Base-by-base conservation (phyloP, 2,113 vertebrate genomes). In the Urocynchramus pylzowi region DNA sequence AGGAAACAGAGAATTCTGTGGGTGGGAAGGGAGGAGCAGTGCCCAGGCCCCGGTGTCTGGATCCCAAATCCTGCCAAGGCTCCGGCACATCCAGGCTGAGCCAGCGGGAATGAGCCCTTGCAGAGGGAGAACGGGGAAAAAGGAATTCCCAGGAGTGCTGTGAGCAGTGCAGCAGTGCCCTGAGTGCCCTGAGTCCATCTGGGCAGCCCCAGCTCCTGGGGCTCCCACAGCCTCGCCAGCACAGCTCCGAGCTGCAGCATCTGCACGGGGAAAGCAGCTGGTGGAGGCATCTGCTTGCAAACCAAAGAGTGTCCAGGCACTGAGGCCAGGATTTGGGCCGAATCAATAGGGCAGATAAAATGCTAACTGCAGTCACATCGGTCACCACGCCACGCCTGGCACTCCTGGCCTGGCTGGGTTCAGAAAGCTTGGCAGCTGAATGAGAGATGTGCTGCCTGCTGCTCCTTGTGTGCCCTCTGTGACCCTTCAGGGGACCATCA, bases 261-360 rank as follows among this genome's bases (percentile, higher is more conserved):
- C 81, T 50, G 85, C 88, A 21, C 15, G 2, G 45, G 76, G 84
- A 84, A 41, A 80, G 92, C 90, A 93, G 91, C 50, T 33, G 89
- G 61, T 77, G 47, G 60, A 93, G 53, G 74, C 95, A 87, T 68
- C 45, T 79, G 91, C 63, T 74, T 71, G 74, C 45, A 83, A 65
- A 95, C 80, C 80, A 94, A 60, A 86, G 69, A 89, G 68, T 9
- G 64, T 75, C 85, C 82, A 54, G 69, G 89, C 45, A 68, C 33
- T 6, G 37, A 11, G 70, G 87, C 90, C 94, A 96, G 93, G 21
- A 26, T 45, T 68, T 61, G 37, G 56, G 89, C 39, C 13, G 56
- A 93, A 50, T 47, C 92, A 77, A 68, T 3, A 84, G 95, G 80
- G 59, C 87, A 95, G 74, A 88, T 78, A 84, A 97, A 90, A 94